Percentiles rank a stretch among this genome's conserved stretches.
Evolutionary conservation across 2,113 vertebrate genomes (phyloP).

Genomic region (Tamias sibiricus): DNA sequence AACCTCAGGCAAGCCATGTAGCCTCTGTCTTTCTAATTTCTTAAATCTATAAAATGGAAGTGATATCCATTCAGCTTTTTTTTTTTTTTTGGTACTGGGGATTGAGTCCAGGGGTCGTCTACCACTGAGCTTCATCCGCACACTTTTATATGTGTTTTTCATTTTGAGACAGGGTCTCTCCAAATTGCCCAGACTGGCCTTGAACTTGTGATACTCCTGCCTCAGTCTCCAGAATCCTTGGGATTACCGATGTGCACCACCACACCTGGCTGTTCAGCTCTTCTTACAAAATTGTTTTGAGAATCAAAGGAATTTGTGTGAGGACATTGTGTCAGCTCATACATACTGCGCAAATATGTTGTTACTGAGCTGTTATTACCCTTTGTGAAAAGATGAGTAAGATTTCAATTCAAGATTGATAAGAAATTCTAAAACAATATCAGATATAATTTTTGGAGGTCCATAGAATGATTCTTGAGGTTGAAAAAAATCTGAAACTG

Average conservation of each 20-base stretch:
- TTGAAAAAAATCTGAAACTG: background rate
- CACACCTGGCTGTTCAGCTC: background rate
- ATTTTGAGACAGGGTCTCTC: no score
- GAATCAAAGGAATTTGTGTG: background rate
- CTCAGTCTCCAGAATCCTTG: no score
- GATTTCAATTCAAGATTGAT: background rate
- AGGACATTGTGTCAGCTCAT: background rate
- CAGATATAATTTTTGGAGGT: background rate
- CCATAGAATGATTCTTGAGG: background rate
- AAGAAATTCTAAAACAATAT: background rate
- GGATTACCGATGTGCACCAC: no score
- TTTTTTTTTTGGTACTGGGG: no score
- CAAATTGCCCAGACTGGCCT: no score
- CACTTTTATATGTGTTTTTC: no score
- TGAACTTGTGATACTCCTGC: no score
- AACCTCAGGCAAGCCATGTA: background rate
- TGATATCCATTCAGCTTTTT: background rate
- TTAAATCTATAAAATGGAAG: background rate
- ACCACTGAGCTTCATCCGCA: no score
- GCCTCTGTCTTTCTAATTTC: background rate
- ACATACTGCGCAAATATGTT: background rate
- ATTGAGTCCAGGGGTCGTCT: no score
- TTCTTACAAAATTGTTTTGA: background rate
- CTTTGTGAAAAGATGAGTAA: slow-evolving; percentile 30
- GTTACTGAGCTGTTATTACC: background rate